Evolutionary conservation across 35 echinoderm and acorn worm genomes (phyloP).

Genomic region (Eucidaris tribuloides): DNA sequence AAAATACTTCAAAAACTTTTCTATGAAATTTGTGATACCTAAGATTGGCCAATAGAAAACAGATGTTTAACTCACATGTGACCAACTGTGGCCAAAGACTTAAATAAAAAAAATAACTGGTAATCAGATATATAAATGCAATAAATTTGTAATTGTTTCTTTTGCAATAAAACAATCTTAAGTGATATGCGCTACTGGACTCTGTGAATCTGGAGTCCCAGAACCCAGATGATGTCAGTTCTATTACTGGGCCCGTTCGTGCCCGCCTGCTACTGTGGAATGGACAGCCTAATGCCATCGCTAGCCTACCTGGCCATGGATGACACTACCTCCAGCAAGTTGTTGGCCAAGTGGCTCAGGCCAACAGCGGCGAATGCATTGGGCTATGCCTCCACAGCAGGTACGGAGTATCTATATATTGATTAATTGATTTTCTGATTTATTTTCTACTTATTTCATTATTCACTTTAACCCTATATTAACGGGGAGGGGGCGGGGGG

Average conservation of each 20-base stretch:
- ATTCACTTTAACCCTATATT: too few species aligned
- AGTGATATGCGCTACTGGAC: constrained; percentile 58
- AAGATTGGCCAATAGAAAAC: too few species aligned
- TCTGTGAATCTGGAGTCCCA: background rate
- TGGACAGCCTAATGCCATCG: constrained; percentile 74
- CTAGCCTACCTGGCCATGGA: constrained; percentile 58
- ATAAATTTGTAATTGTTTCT: background rate
- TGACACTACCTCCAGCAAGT: background rate
- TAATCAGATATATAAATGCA: background rate
- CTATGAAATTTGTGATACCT: too few species aligned
- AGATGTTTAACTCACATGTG: background rate
- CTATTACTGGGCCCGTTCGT: constrained; percentile 39
- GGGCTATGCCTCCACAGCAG: constrained; percentile 91
- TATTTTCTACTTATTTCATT: too few species aligned
- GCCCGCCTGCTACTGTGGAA: constrained; percentile 70
- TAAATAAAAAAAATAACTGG: background rate
- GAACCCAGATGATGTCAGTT: background rate
- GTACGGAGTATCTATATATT: too few species aligned
- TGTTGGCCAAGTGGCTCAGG: constrained; percentile 65
- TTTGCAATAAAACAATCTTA: too few species aligned
- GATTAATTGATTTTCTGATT: too few species aligned
- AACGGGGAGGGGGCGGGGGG: too few species aligned
- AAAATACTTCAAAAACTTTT: too few species aligned
- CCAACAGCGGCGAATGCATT: constrained; percentile 64
- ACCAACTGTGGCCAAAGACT: background rate